phyloP scores from a whole-genome alignment of 2,113 vertebrate species.

The Nesoenas mayeri region DNA sequence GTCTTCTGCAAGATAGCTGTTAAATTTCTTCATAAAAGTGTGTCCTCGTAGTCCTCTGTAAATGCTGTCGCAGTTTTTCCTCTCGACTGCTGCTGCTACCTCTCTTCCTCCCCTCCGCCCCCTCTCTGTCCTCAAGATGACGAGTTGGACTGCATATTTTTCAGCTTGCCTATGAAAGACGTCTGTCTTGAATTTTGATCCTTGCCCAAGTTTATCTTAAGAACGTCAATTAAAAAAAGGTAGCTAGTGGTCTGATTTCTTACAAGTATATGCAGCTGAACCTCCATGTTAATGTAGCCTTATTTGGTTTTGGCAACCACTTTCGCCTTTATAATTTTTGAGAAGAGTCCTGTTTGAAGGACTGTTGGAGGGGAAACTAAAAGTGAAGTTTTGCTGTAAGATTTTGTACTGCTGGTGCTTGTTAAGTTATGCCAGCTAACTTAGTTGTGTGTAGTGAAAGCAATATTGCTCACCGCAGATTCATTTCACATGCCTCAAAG shows the following conservation, averaged over 20 bases:
- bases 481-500: not conserved
- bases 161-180: not conserved
- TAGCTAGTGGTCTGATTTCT: not conserved
- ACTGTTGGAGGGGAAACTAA: not conserved
- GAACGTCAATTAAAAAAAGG: not conserved
- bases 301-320: not conserved
- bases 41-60: not conserved
- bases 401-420: not conserved
- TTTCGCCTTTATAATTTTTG: not conserved
- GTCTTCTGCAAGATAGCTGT: not conserved
- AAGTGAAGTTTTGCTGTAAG: not conserved
- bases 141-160: not conserved
- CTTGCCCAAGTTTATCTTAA: not conserved
- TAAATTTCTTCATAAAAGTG: not conserved
- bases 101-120: not conserved
- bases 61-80: not conserved
- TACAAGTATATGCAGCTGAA: not conserved
- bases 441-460: not conserved
- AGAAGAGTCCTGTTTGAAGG: not conserved
- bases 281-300: rapidly evolving
- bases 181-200: not conserved
- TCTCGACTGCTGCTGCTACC: not conserved
- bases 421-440: not conserved
- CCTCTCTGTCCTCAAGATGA: not conserved
- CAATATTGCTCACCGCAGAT: not conserved